Conservation (phyloP, 2,797 vertebrate genomes). For the Myiotriccus ornatus region DNA sequence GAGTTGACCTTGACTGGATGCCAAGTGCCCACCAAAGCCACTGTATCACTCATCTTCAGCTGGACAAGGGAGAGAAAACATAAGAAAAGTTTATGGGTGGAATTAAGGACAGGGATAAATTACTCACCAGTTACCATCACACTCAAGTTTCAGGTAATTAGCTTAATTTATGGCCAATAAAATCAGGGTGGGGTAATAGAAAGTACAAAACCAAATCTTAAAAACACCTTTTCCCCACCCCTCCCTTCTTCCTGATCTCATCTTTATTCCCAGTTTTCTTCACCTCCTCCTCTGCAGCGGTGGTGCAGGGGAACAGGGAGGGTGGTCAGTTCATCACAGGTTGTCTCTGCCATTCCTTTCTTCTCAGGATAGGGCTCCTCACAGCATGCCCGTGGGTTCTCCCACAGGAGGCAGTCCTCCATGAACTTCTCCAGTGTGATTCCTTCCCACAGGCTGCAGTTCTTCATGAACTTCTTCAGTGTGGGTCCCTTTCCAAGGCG, state of each 20-base stretch:
- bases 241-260: background rate
- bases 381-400: background rate
- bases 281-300: background rate
- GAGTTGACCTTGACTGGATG: background rate
- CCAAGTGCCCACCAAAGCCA: background rate
- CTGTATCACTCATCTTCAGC: background rate
- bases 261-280: background rate
- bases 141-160: background rate
- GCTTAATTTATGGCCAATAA: background rate
- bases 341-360: background rate
- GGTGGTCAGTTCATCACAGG: background rate
- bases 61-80: background rate
- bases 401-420: rapidly evolving
- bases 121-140: background rate
- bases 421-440: background rate
- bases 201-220: background rate
- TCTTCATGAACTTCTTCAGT: background rate
- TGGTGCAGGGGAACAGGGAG: too few relatives aligned
- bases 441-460: background rate
- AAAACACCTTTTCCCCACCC: background rate
- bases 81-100: background rate
- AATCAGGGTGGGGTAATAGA: background rate
- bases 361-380: background rate
- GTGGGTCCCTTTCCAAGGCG: rapidly evolving
- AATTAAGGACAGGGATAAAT: background rate